phyloP scores from a whole-genome alignment of 2,113 vertebrate species.

The Vicugna pacos region DNA sequence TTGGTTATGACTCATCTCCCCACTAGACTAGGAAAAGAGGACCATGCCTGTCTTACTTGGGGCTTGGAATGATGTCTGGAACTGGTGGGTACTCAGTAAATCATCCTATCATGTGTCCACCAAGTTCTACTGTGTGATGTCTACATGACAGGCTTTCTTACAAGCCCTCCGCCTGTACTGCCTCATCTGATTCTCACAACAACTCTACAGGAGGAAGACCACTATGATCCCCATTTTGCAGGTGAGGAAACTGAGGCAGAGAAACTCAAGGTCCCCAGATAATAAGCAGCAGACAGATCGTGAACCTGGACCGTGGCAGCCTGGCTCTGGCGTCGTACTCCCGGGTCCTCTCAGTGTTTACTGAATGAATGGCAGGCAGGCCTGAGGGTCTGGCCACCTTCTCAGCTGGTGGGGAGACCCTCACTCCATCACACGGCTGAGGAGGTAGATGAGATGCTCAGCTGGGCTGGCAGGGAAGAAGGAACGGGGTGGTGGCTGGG shows the following conservation, averaged over 20 bases:
- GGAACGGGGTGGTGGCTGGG: conserved; percentile 44
- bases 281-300: not conserved
- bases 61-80: conserved; percentile 37
- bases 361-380: not conserved
- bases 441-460: not conserved
- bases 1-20: conserved; percentile 63
- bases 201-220: not conserved
- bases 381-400: not conserved
- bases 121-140: fast-evolving
- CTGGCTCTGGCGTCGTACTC: not conserved
- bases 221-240: not conserved
- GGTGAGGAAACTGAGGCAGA: conserved; percentile 43
- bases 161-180: not conserved
- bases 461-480: not conserved
- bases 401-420: not conserved
- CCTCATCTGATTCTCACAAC: not conserved
- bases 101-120: not conserved
- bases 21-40: conserved; percentile 58
- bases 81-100: not conserved
- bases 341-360: not conserved
- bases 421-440: not conserved
- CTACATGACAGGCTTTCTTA: not conserved
- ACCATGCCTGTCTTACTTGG: conserved; percentile 23
- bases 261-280: not conserved
- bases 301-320: not conserved